Base-by-base conservation (phyloP, 2,797 vertebrate genomes). In the Onychomys arenicola region DNA sequence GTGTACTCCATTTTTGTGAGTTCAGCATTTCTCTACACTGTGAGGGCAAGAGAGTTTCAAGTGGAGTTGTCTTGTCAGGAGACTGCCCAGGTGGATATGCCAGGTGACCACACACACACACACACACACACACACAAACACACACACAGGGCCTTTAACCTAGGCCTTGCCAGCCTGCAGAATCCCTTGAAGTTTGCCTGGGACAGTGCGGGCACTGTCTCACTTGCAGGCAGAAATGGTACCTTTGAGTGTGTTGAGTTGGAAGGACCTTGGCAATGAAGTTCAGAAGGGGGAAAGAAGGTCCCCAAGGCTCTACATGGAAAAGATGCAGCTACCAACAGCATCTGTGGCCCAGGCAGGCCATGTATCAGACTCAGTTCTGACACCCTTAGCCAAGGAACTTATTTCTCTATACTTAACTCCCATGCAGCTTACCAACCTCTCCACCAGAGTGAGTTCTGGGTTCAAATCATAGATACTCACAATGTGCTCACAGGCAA, bases 401-500 rank as follows among this genome's bases (percentile, higher is more conserved):
- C 5, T 40, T 0, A 12, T 34, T 21, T n/a, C 63, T 8, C 34
- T 32, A 10, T 3, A 11, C 32, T 17, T 2, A 5, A 21, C 34
- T 32, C 43, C 73, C 40, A 0, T 0, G 49, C 16, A 4, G 34
- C 6, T 65, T n/a, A 12, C 46, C 25, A 29, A 2, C 34, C 19
- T 43, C 17, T 32, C 52, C 23, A 11, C 3, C 21, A 12, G 2
- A 2, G 32, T 25, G 4, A 49, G 2, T 25, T 61, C 16, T 34
- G 46, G 29, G 19, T 71, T 32, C 32, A 65, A 37, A 12, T 59
- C 17, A 7, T 16, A 52, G 43, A 6, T 13, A 6, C 40, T 9
- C 6, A 1, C 6, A 34, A 0, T 0, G 0, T n/a, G 37, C 71
- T 6, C 23, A 16, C 5, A 2, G 21, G 3, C 71, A 0, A 25